Evolutionary conservation across 1,140 invertebrate genomes (phyloP).

Genomic region (Pygmarrhopalites habei): DNA sequence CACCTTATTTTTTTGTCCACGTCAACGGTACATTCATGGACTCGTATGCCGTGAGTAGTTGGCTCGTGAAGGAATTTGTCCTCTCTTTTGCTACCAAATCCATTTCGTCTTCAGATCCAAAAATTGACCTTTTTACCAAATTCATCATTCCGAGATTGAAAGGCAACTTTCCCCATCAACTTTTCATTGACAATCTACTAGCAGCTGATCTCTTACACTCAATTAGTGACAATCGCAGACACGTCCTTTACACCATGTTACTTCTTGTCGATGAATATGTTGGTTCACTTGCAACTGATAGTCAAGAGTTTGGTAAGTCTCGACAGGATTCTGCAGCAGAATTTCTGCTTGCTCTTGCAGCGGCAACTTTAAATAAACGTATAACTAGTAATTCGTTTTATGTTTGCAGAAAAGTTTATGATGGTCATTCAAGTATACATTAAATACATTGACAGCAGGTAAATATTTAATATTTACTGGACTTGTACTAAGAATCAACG

Average conservation of each 20-base stretch:
- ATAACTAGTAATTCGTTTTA: too few relatives aligned
- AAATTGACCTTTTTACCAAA: neutral
- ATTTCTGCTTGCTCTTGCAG: too few relatives aligned
- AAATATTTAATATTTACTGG: too few relatives aligned
- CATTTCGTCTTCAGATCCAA: neutral
- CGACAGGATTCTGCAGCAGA: too few relatives aligned
- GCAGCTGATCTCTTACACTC: neutral
- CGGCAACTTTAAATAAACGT: too few relatives aligned
- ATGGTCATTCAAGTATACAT: too few relatives aligned
- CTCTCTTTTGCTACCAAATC: neutral
- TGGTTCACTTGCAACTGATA: neutral
- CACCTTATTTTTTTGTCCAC: neutral
- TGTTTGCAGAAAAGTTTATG: too few relatives aligned
- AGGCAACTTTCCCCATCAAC: neutral
- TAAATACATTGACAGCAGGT: too few relatives aligned
- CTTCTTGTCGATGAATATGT: neutral
- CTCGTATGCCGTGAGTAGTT: neutral
- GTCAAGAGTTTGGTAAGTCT: too few relatives aligned
- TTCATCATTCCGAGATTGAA: slow-evolving; percentile 4
- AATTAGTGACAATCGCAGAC: neutral
- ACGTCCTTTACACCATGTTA: neutral
- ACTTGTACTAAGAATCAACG: too few relatives aligned
- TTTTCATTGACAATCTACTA: neutral
- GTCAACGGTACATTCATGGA: neutral
- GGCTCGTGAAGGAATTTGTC: neutral